A percentile compares a stretch with the other conserved stretches of the same genome.
phyloP scores from a whole-genome alignment of 2,797 vertebrate species.

The Poeciliopsis gracilis region DNA sequence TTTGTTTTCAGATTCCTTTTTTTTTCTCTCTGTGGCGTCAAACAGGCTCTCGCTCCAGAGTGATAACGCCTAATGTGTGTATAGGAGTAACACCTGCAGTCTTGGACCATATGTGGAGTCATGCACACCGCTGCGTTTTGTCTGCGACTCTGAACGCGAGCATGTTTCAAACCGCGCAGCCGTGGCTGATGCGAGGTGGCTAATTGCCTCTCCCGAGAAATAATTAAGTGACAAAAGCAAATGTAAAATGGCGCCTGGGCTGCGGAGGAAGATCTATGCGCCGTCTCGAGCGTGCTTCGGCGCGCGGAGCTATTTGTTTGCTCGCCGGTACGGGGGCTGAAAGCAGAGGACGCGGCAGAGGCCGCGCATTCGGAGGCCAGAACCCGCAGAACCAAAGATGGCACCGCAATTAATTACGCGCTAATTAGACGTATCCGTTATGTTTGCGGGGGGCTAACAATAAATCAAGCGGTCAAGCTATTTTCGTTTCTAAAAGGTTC shows the following conservation, averaged over 20 bases:
- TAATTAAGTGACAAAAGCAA: constrained; percentile 81
- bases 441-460: constrained; percentile 74
- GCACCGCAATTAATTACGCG: constrained; percentile 76
- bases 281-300: constrained; percentile 61
- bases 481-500: constrained; percentile 69
- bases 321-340: constrained; percentile 47
- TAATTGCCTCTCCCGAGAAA: constrained; percentile 83
- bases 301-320: constrained; percentile 66
- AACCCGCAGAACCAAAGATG: constrained; percentile 68
- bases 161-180: constrained; percentile 54
- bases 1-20: constrained; percentile 51
- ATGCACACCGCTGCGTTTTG: constrained; percentile 10
- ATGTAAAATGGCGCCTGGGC: constrained; percentile 60
- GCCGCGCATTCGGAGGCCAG: constrained; percentile 63
- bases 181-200: constrained; percentile 58
- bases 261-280: constrained; percentile 67
- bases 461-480: constrained; percentile 73
- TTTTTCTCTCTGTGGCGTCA: constrained; percentile 3
- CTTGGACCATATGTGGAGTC: constrained; percentile 9
- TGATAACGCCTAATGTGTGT: constrained; percentile 48
- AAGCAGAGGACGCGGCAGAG: constrained; percentile 58
- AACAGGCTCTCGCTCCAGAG: constrained; percentile 58
- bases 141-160: constrained; percentile 14
- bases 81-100: constrained; percentile 28
- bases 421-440: constrained; percentile 81